These are phyloP conservation scores for Rhagoletis zephyria DNA, from an alignment of 1,140 invertebrate species.

Conservation along the genomic window DNA sequence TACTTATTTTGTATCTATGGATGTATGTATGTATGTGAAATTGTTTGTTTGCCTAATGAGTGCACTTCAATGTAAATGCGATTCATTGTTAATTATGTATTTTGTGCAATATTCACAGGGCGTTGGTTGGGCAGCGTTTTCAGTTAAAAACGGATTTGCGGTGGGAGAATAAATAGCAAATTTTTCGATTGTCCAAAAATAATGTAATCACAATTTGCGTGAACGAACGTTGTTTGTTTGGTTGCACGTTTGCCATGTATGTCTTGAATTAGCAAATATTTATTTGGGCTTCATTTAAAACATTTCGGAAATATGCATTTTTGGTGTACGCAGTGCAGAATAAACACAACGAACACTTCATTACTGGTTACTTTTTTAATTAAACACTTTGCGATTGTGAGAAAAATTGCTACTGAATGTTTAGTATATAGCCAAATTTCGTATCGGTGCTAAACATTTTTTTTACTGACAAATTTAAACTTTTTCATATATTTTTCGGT, in stretches of 20 bases:
- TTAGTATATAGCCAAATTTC: too few species aligned
- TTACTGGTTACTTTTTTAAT: too few species aligned
- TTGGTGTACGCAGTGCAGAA: not conserved
- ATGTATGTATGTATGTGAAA: not conserved
- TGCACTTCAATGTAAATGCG: constrained; percentile 27
- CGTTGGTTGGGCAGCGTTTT: not conserved
- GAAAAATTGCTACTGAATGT: too few species aligned
- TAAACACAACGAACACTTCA: not conserved
- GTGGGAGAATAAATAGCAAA: not conserved
- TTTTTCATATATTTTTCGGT: too few species aligned
- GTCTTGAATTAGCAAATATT: constrained; percentile 14
- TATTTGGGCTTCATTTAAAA: not conserved
- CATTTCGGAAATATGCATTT: not conserved
- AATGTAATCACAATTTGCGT: not conserved
- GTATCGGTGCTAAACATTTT: too few species aligned
- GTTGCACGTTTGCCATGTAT: not conserved
- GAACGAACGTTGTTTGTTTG: not conserved
- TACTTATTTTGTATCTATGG: not conserved
- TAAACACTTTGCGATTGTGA: too few species aligned
- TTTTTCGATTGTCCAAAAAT: constrained; percentile 11
- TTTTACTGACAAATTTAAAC: too few species aligned
- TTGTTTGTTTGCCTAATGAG: not conserved
- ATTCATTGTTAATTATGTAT: constrained; percentile 18
- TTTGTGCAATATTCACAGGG: not conserved
- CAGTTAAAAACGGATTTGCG: not conserved